Evolutionary conservation across 2,888 invertebrate species (phyloP).

Genomic region (Aethes cnicana): DNA sequence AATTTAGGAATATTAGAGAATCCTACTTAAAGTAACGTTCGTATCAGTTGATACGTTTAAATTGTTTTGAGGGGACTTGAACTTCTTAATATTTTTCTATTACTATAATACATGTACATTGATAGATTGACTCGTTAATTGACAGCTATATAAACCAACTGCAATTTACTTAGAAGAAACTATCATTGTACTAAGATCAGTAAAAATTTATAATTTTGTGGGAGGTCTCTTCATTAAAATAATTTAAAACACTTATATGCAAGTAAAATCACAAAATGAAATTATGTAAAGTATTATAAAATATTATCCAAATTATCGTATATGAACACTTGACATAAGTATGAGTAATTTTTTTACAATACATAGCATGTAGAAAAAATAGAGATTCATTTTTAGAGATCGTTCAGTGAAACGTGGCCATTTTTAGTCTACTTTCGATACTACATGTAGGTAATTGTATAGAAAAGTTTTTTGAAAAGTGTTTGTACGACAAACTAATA

Average conservation of each 20-base stretch:
- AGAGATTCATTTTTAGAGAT: conserved; percentile 81
- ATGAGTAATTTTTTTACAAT: conserved; percentile 78
- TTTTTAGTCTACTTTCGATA: conserved; percentile 49
- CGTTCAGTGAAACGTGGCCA: conserved; percentile 79
- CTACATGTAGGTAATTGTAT: too few species aligned
- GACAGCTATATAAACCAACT: conserved; percentile 62
- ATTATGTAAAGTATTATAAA: conserved; percentile 35
- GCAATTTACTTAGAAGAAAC: conserved; percentile 13
- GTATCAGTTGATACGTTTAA: background rate
- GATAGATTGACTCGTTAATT: conserved; percentile 75
- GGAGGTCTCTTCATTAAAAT: conserved; percentile 17
- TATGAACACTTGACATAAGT: conserved; percentile 75
- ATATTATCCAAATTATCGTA: conserved; percentile 56
- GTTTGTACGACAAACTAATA: too few species aligned
- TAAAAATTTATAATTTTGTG: conserved; percentile 26
- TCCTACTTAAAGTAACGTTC: conserved; percentile 24
- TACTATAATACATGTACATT: conserved; percentile 38
- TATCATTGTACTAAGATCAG: conserved; percentile 45
- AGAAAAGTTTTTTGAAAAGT: too few species aligned
- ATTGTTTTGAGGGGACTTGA: conserved; percentile 33
- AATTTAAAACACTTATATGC: conserved; percentile 25
- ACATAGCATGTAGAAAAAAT: conserved; percentile 82
- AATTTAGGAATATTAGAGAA: conserved; percentile 13
- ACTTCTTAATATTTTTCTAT: conserved; percentile 37
- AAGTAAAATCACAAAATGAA: conserved; percentile 31